Percentiles rank a stretch among this genome's conserved stretches.
Evolutionary conservation across 2,888 invertebrate species (phyloP).

Genomic region (Axea sp.): DNA sequence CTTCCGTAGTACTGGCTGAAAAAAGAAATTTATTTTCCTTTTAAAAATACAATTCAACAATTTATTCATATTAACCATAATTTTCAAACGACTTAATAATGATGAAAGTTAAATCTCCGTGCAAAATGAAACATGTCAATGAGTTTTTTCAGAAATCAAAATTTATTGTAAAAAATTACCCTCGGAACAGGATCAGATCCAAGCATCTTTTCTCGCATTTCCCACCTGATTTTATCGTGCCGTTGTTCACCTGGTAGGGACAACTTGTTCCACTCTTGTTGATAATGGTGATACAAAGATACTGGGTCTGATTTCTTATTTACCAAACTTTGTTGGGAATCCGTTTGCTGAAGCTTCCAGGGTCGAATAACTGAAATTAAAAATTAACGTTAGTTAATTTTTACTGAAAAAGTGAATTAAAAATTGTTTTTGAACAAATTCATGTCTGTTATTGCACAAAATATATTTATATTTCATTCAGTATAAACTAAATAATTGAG

Average conservation of each 20-base stretch:
- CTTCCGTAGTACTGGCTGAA: slow-evolving; percentile 70
- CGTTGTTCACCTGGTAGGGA: slow-evolving; percentile 88
- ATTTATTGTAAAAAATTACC: slow-evolving; percentile 64
- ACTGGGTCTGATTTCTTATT: slow-evolving; percentile 85
- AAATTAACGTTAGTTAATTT: too few relatives aligned
- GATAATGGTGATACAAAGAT: slow-evolving; percentile 87
- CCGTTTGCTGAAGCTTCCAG: slow-evolving; percentile 78
- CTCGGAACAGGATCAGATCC: slow-evolving; percentile 78
- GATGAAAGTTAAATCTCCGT: too few relatives aligned
- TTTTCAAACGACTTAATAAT: too few relatives aligned
- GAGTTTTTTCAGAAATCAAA: too few relatives aligned
- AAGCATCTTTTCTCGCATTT: slow-evolving; percentile 85
- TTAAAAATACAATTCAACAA: too few relatives aligned
- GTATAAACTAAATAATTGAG: too few relatives aligned
- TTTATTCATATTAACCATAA: too few relatives aligned
- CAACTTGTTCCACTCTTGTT: slow-evolving; percentile 86
- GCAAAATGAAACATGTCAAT: too few relatives aligned
- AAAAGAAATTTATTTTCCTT: slow-evolving; percentile 1
- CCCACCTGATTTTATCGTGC: slow-evolving; percentile 85
- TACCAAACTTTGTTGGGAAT: slow-evolving; percentile 67
- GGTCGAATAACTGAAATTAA: slow-evolving; percentile 84
- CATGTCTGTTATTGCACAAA: too few relatives aligned
- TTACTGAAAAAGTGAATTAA: too few relatives aligned
- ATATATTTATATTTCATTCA: too few relatives aligned
- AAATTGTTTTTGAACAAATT: too few relatives aligned